These are phyloP conservation scores for Andrena fulva DNA, from an alignment of 2,888 invertebrate genomes.

Conservation along the genomic window DNA sequence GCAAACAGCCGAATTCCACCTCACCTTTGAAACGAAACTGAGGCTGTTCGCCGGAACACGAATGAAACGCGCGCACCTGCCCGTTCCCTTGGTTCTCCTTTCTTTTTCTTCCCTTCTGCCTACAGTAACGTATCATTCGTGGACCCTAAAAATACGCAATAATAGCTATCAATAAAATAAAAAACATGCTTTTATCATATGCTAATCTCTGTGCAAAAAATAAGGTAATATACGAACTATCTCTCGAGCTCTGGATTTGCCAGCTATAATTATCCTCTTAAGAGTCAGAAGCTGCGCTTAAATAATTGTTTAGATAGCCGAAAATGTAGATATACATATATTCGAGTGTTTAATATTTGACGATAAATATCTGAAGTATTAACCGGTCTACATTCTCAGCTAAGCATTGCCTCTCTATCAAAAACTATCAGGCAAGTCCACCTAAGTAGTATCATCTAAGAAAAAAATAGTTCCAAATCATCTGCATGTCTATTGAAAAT, in stretches of 20 bases:
- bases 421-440: no score
- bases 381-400: no score
- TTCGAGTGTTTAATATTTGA: no score
- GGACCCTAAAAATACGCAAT: slow-evolving; percentile 45
- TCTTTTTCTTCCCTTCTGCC: slow-evolving; percentile 60
- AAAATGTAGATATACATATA: no score
- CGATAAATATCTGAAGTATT: no score
- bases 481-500: no score
- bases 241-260: background rate
- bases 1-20: slow-evolving; percentile 50
- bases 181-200: slow-evolving; percentile 15
- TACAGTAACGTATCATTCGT: slow-evolving; percentile 65
- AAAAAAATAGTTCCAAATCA: no score
- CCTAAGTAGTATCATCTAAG: no score
- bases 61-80: slow-evolving; percentile 82
- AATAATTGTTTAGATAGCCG: no score
- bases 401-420: no score
- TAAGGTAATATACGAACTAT: background rate
- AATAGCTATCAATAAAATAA: slow-evolving; percentile 20
- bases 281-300: no score
- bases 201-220: background rate
- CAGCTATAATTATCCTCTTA: no score
- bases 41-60: slow-evolving; percentile 75
- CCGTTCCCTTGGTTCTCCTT: slow-evolving; percentile 70
- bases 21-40: slow-evolving; percentile 68